phyloP scores from a whole-genome alignment of 2,797 vertebrate species.

The Loriculus beryllinus region DNA sequence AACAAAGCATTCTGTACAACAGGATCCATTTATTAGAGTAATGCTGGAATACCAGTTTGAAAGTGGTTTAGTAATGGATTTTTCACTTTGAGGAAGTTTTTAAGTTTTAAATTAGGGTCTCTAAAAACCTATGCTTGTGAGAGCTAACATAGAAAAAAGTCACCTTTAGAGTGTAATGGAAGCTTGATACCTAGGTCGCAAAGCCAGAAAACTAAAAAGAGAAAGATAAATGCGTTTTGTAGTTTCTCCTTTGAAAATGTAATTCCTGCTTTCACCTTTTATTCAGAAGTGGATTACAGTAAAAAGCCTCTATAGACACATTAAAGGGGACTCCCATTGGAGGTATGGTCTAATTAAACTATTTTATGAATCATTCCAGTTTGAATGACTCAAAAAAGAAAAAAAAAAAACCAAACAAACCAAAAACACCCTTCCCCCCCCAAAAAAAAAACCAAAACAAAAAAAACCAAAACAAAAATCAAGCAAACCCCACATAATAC shows the following conservation, averaged over 20 bases:
- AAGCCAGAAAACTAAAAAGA: slow-evolving; percentile 2
- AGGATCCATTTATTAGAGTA: not conserved
- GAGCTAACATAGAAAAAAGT: not conserved
- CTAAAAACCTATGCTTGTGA: slow-evolving; percentile 12
- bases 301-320: slow-evolving; percentile 25
- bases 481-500: not conserved
- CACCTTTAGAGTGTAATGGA: not conserved
- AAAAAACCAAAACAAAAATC: not conserved
- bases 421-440: too few relatives aligned
- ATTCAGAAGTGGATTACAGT: slow-evolving; percentile 8
- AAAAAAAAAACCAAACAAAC: not conserved
- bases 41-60: not conserved
- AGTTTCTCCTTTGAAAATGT: slow-evolving; percentile 26
- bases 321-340: slow-evolving; percentile 23
- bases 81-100: not conserved
- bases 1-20: not conserved
- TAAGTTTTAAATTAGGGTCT: slow-evolving; percentile 22
- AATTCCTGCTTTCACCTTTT: slow-evolving; percentile 7
- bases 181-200: slow-evolving; percentile 20
- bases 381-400: not conserved
- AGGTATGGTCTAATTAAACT: slow-evolving; percentile 47
- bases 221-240: slow-evolving; percentile 13
- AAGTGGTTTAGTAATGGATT: not conserved
- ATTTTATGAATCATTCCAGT: slow-evolving; percentile 19
- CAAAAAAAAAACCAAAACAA: not conserved